Evolutionary conservation across 2,797 vertebrate species (phyloP).

Genomic region (Poecile montanus): DNA sequence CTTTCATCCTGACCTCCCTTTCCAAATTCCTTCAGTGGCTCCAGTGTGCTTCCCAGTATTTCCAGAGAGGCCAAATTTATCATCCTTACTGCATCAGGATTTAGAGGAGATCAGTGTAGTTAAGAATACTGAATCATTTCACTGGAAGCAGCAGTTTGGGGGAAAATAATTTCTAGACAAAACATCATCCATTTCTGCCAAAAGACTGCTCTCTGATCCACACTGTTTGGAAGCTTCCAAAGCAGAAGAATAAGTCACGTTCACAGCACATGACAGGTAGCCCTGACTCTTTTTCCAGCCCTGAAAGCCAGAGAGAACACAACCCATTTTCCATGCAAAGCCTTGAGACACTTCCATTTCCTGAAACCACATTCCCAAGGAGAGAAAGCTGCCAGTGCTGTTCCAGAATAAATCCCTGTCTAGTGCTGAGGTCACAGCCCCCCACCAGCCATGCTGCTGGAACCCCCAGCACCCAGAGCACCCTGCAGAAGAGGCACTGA

Average conservation of each 20-base stretch:
- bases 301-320: constrained; percentile 12
- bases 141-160: not conserved
- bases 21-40: not conserved
- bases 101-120: not conserved
- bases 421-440: not conserved
- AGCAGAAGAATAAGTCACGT: not conserved
- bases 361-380: constrained; percentile 7
- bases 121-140: not conserved
- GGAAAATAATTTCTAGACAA: not conserved
- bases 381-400: constrained; percentile 14
- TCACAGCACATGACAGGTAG: not conserved
- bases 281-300: constrained; percentile 14
- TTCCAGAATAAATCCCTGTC: not conserved
- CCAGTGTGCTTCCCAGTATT: not conserved
- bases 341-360: constrained; percentile 5
- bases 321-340: constrained; percentile 40
- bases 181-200: not conserved
- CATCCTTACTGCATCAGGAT: not conserved
- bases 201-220: not conserved
- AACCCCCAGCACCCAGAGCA: not conserved
- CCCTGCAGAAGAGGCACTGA: not conserved
- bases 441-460: not conserved
- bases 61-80: not conserved
- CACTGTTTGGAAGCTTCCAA: not conserved
- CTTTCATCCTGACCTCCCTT: not conserved